These are phyloP conservation scores for Polymixis lichenea DNA, from an alignment of 2,888 invertebrate genomes.

Conservation along the genomic window DNA sequence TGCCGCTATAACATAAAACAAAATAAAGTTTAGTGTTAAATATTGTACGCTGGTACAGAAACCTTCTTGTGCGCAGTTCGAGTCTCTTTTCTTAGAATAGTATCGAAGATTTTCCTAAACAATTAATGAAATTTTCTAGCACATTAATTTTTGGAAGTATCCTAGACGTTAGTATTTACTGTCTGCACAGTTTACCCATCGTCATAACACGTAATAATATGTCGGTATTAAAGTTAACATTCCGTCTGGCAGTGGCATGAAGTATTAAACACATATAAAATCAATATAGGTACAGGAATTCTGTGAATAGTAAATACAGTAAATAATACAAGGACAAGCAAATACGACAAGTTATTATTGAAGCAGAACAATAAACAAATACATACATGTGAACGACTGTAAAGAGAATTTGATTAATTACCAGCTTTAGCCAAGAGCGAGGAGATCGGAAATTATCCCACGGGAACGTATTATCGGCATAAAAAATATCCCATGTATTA, in stretches of 20 bases:
- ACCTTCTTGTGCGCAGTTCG: too few relatives aligned
- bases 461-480: too few relatives aligned
- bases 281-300: conserved; percentile 48
- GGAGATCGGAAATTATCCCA: too few relatives aligned
- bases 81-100: neutral
- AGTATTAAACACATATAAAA: conserved; percentile 53
- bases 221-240: conserved; percentile 42
- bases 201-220: conserved; percentile 26
- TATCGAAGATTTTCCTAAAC: conserved; percentile 1
- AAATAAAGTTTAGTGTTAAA: too few relatives aligned
- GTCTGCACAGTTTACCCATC: conserved; percentile 18
- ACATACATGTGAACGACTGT: conserved; percentile 22
- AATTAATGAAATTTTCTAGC: neutral
- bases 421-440: too few relatives aligned
- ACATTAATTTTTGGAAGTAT: neutral
- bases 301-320: conserved; percentile 55
- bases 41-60: too few relatives aligned
- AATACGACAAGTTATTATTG: conserved; percentile 50
- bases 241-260: conserved; percentile 44
- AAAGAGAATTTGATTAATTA: too few relatives aligned
- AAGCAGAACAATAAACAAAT: conserved; percentile 39
- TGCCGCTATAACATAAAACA: too few relatives aligned
- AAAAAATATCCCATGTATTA: too few relatives aligned
- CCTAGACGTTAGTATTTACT: conserved; percentile 8
- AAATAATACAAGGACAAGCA: conserved; percentile 54